Conservation (phyloP, 23 tunicate genomes). For the Ciona savignyi region DNA sequence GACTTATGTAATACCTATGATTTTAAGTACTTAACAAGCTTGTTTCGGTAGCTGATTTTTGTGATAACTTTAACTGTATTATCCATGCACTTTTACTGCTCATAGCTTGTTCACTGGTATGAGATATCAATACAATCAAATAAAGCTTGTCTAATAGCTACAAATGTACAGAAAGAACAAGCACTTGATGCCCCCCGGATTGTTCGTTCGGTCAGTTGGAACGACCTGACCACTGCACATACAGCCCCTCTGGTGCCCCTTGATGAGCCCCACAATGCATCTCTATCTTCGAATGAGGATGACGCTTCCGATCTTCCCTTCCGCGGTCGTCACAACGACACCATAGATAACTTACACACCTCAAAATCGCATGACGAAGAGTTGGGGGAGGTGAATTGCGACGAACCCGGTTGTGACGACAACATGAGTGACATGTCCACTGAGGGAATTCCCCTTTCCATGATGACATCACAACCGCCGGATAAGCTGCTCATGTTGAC, state of each 20-base stretch:
- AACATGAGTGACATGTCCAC: neutral
- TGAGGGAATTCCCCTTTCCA: conserved; percentile 50
- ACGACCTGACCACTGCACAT: conserved; percentile 14
- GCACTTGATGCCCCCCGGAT: neutral
- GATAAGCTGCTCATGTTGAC: neutral
- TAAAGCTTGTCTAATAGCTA: too few species aligned
- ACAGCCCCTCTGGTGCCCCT: neutral
- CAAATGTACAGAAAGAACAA: neutral
- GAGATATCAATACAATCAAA: too few species aligned
- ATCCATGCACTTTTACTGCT: too few species aligned
- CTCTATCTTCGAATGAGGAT: neutral
- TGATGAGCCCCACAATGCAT: neutral
- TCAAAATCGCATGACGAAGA: neutral
- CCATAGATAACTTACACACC: neutral
- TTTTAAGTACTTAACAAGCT: too few species aligned
- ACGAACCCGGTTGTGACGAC: too few species aligned
- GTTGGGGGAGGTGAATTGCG: too few species aligned
- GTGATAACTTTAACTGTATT: too few species aligned
- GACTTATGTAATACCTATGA: too few species aligned
- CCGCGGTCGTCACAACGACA: neutral
- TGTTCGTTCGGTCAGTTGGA: conserved; percentile 23
- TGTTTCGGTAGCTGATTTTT: too few species aligned
- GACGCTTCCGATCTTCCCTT: neutral
- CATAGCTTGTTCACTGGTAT: too few species aligned
- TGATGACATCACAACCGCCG: conserved; percentile 35